Evolutionary conservation across 2,797 vertebrate species (phyloP).

Genomic region (Protosalanx chinensis): DNA sequence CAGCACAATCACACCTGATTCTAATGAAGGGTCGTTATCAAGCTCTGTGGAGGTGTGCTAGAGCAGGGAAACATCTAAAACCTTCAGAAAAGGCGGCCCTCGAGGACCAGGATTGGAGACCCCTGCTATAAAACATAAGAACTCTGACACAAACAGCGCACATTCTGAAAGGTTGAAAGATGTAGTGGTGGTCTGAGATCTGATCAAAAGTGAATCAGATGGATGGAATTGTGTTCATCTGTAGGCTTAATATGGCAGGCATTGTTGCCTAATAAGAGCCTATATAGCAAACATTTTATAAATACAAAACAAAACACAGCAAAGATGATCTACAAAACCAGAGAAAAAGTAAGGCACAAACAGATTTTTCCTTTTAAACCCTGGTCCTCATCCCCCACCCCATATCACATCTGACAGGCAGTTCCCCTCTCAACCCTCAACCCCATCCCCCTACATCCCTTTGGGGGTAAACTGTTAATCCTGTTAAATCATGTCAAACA

Average conservation of each 20-base stretch:
- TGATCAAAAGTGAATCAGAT: constrained; percentile 2
- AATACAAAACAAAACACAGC: not conserved
- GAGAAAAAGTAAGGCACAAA: not conserved
- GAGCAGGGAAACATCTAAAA: too few species aligned
- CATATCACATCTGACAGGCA: not conserved
- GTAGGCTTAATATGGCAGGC: constrained; percentile 14
- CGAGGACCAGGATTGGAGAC: too few species aligned
- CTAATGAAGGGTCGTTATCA: too few species aligned
- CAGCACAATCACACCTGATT: too few species aligned
- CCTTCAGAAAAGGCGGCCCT: too few species aligned
- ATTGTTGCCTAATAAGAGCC: not conserved
- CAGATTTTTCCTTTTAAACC: not conserved
- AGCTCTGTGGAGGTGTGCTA: too few species aligned
- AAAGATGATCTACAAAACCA: not conserved
- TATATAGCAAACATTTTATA: constrained; percentile 12
- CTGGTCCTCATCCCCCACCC: not conserved
- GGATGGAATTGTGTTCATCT: constrained; percentile 9
- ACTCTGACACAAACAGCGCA: not conserved
- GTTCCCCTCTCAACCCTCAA: not conserved
- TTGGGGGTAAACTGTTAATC: constrained; percentile 16
- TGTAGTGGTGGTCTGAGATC: not conserved
- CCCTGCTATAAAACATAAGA: too few species aligned
- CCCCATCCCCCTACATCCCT: not conserved
- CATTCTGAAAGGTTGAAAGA: constrained; percentile 3
- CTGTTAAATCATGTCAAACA: constrained; percentile 20